Percentiles rank a stretch among this genome's conserved stretches.
Conservation (phyloP, 2,113 vertebrate genomes). For the Thalassarche chlororhynchos region DNA sequence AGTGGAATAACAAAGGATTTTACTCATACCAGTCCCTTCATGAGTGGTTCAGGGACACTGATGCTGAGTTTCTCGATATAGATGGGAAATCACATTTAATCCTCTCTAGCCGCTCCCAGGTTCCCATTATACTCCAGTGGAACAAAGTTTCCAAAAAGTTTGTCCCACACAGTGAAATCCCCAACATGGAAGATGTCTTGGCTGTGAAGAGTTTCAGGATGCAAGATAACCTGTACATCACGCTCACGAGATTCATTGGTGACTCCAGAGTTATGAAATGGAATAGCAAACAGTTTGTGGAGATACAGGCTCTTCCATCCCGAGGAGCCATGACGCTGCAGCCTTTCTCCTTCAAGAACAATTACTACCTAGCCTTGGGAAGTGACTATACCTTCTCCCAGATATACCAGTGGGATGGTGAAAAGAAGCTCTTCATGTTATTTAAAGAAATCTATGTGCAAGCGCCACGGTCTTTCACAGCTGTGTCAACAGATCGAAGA, state of each 20-base stretch:
- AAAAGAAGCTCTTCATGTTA: conserved; percentile 87
- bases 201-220: conserved; percentile 93
- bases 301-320: conserved; percentile 93
- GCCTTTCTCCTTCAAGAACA: conserved; percentile 91
- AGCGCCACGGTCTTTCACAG: conserved; percentile 93
- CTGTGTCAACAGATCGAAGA: conserved; percentile 92
- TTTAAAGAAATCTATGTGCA: conserved; percentile 98
- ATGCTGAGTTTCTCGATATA: conserved; percentile 91
- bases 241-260: conserved; percentile 94
- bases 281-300: conserved; percentile 91
- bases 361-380: conserved; percentile 92
- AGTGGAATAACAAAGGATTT: conserved; percentile 97
- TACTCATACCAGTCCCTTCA: conserved; percentile 96
- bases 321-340: conserved; percentile 96
- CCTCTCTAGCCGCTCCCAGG: conserved; percentile 93
- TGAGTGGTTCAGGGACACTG: conserved; percentile 97
- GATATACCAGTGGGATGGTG: conserved; percentile 92
- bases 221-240: conserved; percentile 89
- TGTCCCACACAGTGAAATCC: conserved; percentile 88
- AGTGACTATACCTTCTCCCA: conserved; percentile 98
- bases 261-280: conserved; percentile 95
- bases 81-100: conserved; percentile 93
- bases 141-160: conserved; percentile 91
- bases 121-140: conserved; percentile 97
- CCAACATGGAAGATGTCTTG: conserved; percentile 96